phyloP scores from a whole-genome alignment of 2,797 vertebrate species.

The Sarcophilus harrisii region DNA sequence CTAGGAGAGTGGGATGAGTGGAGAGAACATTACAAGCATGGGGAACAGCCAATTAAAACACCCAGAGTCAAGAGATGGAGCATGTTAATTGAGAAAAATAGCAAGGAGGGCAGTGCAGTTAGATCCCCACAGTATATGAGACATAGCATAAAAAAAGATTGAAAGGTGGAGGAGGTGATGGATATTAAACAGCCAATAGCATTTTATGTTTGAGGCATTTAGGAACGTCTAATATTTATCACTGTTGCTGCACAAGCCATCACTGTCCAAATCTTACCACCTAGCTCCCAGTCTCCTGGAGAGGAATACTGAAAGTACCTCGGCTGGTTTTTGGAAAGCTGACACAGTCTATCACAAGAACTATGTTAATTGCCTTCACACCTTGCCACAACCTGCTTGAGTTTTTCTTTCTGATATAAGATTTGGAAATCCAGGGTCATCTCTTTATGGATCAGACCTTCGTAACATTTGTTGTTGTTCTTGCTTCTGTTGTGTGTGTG shows the following conservation, averaged over 20 bases:
- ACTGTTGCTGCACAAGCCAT: not conserved
- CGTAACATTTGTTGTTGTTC: not conserved
- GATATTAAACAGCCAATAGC: not conserved
- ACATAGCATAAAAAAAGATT: not conserved
- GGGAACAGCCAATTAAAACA: not conserved
- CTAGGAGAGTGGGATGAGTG: not conserved
- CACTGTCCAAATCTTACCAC: not conserved
- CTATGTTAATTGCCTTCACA: not conserved
- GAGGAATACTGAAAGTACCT: not conserved
- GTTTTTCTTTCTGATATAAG: not conserved
- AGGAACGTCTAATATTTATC: not conserved
- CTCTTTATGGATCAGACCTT: not conserved
- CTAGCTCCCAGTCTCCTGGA: not conserved
- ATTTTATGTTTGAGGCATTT: not conserved
- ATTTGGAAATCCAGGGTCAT: not conserved
- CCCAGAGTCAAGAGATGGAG: not conserved
- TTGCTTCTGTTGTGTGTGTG: not conserved
- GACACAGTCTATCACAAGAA: not conserved
- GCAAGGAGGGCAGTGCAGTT: not conserved
- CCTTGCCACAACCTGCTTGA: not conserved
- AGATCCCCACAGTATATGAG: not conserved
- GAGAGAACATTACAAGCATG: not conserved
- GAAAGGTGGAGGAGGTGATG: not conserved
- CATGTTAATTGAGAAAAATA: not conserved
- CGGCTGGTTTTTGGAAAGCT: not conserved